Percentiles rank a stretch among this genome's conserved stretches.
phyloP scores from a whole-genome alignment of 1,140 invertebrate species.

The Stegodyphus dumicola region DNA sequence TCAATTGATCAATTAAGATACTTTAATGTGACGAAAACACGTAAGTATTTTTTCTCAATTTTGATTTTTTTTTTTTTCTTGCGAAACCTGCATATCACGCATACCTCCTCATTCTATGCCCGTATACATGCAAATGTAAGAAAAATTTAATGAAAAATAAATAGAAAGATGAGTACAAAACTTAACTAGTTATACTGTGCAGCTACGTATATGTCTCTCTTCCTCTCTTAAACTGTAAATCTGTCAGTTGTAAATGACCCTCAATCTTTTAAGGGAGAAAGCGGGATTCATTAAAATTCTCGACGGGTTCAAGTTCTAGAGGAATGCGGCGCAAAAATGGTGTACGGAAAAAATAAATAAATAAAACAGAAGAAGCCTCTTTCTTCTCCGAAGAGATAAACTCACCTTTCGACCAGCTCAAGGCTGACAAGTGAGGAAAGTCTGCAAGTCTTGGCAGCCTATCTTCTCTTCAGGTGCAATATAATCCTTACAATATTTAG shows the following conservation, averaged over 20 bases:
- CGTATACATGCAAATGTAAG: too few species aligned
- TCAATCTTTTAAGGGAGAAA: conserved; percentile 56
- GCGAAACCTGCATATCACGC: too few species aligned
- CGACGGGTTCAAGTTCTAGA: conserved; percentile 42
- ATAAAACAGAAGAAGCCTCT: conserved; percentile 28
- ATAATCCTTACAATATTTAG: not conserved
- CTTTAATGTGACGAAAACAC: too few species aligned
- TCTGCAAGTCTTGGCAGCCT: not conserved
- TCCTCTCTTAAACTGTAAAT: conserved; percentile 43
- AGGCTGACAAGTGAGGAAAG: conserved; percentile 39
- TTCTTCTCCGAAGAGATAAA: conserved; percentile 8
- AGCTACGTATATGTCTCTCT: conserved; percentile 7
- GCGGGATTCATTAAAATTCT: conserved; percentile 55
- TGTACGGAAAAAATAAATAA: conserved; percentile 31
- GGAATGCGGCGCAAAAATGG: conserved; percentile 47
- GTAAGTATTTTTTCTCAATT: too few species aligned
- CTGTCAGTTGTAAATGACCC: conserved; percentile 53
- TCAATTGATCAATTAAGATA: too few species aligned
- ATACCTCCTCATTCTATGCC: too few species aligned
- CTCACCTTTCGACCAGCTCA: conserved; percentile 39
- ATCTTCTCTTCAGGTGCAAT: not conserved
- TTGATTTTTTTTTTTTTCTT: too few species aligned
- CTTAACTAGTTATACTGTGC: not conserved
- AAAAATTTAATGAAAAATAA: too few species aligned
- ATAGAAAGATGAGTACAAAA: too few species aligned